A percentile compares a stretch with the other conserved stretches of the same genome.
phyloP scores from a whole-genome alignment of 1,140 invertebrate species.

The Linepithema humile region DNA sequence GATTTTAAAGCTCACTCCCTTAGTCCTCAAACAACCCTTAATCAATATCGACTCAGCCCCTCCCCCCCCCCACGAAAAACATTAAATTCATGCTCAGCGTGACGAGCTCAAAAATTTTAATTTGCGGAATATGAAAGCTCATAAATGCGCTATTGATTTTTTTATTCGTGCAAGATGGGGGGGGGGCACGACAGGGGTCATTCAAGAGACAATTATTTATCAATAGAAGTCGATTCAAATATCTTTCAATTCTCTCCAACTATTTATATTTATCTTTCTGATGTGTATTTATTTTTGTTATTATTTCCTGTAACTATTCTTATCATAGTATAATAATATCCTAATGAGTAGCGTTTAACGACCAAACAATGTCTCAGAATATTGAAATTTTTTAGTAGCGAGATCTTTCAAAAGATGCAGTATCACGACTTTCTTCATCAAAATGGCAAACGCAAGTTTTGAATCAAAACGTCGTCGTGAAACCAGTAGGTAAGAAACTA shows the following conservation, averaged over 20 bases:
- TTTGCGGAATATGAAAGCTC: too few species aligned
- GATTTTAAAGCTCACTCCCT: too few species aligned
- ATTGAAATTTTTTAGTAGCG: constrained; percentile 8
- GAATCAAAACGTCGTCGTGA: constrained; percentile 44
- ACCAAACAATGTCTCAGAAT: not conserved
- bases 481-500: constrained; percentile 47
- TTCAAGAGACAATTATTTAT: not conserved
- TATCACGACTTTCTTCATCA: not conserved
- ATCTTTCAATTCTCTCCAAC: not conserved
- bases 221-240: not conserved
- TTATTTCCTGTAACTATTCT: not conserved
- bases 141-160: too few species aligned
- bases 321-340: not conserved
- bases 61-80: too few species aligned
- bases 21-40: too few species aligned
- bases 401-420: not conserved
- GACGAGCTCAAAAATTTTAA: too few species aligned
- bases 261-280: not conserved
- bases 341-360: not conserved
- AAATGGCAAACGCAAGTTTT: constrained; percentile 13
- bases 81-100: too few species aligned
- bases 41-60: too few species aligned
- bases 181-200: too few species aligned
- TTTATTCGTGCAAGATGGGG: too few species aligned
- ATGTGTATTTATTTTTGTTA: not conserved